Conservation (phyloP, 2,888 invertebrate genomes). For the Pedicia rivosa region DNA sequence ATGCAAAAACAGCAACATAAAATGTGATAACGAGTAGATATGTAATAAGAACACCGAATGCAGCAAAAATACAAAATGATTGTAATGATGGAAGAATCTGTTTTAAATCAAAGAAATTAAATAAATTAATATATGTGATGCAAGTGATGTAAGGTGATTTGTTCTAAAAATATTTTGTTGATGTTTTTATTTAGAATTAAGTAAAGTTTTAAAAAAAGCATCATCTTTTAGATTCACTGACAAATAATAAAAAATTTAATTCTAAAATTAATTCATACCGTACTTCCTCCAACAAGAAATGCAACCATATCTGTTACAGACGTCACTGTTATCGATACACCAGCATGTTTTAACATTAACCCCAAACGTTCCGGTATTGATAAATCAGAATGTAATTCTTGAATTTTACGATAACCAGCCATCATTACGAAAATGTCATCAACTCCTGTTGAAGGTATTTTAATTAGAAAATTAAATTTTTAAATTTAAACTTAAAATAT, state of each 20-base stretch:
- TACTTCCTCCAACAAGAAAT: conserved; percentile 61
- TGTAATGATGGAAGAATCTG: conserved; percentile 59
- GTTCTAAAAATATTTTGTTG: background rate
- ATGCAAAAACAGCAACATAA: conserved; percentile 58
- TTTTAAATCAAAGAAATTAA: too few species aligned
- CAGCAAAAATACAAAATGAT: conserved; percentile 71
- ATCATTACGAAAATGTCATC: conserved; percentile 79
- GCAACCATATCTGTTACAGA: conserved; percentile 70
- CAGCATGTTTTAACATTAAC: conserved; percentile 58
- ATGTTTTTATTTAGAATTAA: background rate
- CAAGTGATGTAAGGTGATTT: background rate
- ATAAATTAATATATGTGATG: too few species aligned
- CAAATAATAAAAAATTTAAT: background rate
- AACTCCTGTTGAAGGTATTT: too few species aligned
- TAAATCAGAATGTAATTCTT: conserved; percentile 32
- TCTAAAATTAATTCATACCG: conserved; percentile 31
- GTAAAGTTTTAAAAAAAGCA: background rate
- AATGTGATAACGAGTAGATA: conserved; percentile 65
- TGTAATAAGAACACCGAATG: conserved; percentile 56
- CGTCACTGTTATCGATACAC: conserved; percentile 69
- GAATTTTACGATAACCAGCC: conserved; percentile 55
- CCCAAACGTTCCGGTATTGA: conserved; percentile 49
- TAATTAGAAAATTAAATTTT: too few species aligned
- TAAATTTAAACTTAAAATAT: too few species aligned
- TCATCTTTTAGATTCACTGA: background rate